Evolutionary conservation across 2,888 invertebrate species (phyloP).

Genomic region (Lepidocyrtinus sp.): DNA sequence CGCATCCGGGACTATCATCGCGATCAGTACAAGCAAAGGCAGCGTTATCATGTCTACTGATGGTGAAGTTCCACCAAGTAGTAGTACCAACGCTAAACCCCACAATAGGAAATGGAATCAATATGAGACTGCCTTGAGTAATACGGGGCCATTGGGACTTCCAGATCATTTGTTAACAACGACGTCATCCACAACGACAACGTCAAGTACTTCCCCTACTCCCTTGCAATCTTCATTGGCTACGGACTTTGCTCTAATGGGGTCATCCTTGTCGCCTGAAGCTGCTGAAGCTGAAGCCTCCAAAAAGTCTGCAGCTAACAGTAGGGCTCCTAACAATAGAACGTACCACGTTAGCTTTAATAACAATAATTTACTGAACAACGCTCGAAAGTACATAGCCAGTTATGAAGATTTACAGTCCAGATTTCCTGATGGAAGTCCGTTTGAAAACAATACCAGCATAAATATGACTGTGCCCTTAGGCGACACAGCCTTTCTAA

Average conservation of each 20-base stretch:
- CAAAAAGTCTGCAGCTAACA: neutral
- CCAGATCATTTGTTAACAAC: neutral
- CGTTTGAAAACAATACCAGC: conserved; percentile 81
- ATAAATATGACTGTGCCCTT: conserved; percentile 84
- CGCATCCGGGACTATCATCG: conserved; percentile 39
- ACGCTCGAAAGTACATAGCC: conserved; percentile 70
- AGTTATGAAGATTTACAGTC: conserved; percentile 75
- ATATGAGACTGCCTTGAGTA: conserved; percentile 54
- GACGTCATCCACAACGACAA: conserved; percentile 9
- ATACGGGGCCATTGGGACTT: conserved; percentile 35
- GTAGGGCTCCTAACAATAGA: conserved; percentile 19
- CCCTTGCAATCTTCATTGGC: neutral
- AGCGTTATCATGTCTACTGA: conserved; percentile 28
- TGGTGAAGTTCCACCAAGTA: neutral
- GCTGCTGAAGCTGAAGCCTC: neutral
- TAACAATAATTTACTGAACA: conserved; percentile 30
- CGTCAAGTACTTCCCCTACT: neutral
- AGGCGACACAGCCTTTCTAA: conserved; percentile 84
- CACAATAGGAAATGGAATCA: conserved; percentile 39
- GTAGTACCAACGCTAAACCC: neutral
- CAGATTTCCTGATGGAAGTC: conserved; percentile 72
- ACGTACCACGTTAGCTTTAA: conserved; percentile 28
- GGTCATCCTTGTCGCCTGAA: neutral
- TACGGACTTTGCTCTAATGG: neutral
- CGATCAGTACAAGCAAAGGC: conserved; percentile 44